Conservation (phyloP, 2,888 invertebrate species). For the Marasmarcha lunaedactyla region DNA sequence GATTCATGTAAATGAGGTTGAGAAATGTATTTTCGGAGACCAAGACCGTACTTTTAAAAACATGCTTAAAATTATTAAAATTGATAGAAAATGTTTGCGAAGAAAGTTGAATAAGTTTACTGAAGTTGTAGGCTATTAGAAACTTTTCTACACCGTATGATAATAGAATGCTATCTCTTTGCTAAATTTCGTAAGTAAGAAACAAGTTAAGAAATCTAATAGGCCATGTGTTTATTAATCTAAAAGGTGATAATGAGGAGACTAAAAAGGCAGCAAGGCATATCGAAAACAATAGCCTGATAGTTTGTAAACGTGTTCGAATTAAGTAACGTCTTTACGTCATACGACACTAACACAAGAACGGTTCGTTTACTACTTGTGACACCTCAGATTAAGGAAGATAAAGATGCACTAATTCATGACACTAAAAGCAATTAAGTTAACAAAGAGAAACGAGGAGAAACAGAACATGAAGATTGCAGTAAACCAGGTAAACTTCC, state of each 20-base stretch:
- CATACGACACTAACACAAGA: neutral
- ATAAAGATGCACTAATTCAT: too few relatives aligned
- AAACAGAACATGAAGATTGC: conserved; percentile 1
- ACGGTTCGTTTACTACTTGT: too few relatives aligned
- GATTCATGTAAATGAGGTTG: neutral
- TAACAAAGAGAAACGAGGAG: conserved; percentile 5
- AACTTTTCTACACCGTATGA: too few relatives aligned
- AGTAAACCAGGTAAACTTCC: conserved; percentile 6
- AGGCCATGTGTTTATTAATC: neutral
- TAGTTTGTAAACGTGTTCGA: neutral
- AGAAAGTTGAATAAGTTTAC: too few relatives aligned
- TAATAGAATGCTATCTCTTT: neutral
- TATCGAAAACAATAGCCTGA: neutral
- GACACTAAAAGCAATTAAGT: conserved; percentile 4
- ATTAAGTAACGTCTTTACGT: neutral
- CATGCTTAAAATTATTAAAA: neutral
- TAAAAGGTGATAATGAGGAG: neutral
- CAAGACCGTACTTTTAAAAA: too few relatives aligned
- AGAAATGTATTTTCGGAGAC: too few relatives aligned
- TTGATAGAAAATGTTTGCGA: neutral
- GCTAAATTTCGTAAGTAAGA: neutral
- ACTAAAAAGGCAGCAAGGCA: neutral
- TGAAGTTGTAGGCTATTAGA: too few relatives aligned
- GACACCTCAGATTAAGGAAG: too few relatives aligned
- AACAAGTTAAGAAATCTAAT: neutral